Evolutionary conservation across 2,797 vertebrate species (phyloP), one percentile per base, ranked within the genome.

Genomic region (Alauda arvensis): DNA sequence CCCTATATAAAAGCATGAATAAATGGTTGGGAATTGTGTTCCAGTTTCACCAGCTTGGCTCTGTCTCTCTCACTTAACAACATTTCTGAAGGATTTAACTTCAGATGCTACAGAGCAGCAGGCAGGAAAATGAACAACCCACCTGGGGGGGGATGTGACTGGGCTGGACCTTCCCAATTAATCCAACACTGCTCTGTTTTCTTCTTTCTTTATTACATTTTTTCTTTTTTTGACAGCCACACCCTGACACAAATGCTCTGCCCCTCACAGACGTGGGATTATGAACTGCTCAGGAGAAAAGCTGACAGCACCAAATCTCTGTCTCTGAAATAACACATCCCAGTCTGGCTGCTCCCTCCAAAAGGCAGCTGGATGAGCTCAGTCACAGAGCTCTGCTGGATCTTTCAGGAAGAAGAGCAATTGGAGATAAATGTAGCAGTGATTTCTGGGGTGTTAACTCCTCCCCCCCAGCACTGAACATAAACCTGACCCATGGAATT

Each of bases 121-220:
- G 53, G 85, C 42, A 88, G 25, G 65, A 79, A 84, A 93, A 81
- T 20, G 51, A 89, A 89, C 34, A 48, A 65, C 67, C 81, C 81
- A 37, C 72, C 51, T 79, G 65, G 56, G 53, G 31, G 31, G 68
- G 53, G 77, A 60, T 57, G 53, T 28, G 89, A 31, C 57, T 61
- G 78, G 31, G 40, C 62, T 33, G 72, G 75, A 82, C 87, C 37
- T 71, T 83, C 45, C 65, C 57, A 84, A 67, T 84, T 79, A 79
- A 91, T 77, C 65, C 77, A 74, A 69, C 43, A 8, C n/a, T 76
- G 46, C 76, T 74, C 25, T 20, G 8, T 18, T 16, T 33, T 39
- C 55, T 10, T 33, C n/a, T 25, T 40, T 14, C 49, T 57, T 55
- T 31, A 39, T 43, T 39, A 31, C 12, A 10, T n/a, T 25, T 25